Base-by-base conservation (phyloP, 2,113 vertebrate genomes). In the Notarius lentiginosus region DNA sequence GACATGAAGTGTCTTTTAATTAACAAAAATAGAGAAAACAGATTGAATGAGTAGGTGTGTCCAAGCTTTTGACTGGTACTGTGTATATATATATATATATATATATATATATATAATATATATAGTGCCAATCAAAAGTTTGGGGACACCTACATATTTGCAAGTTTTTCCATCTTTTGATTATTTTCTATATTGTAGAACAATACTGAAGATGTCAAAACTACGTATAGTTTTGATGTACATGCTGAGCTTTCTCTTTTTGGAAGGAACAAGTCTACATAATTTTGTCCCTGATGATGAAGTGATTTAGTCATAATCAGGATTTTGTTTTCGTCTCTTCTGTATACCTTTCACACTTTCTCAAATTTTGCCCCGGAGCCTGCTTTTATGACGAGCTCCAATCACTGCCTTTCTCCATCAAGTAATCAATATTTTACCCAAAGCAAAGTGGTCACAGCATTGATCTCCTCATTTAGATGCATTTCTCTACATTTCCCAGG, bases 371-470 rank as follows among this genome's bases (percentile, higher is more conserved):
- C 73, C 73, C 73, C 49, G 18, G 51, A 51, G 75, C 60, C 84
- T 66, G 61, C 75, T 53, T 85, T 83, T 22, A 66, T 66, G 72
- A 47, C 22, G 30, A 41, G 55, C 27, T 77, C 86, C 86, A 87
- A 83, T 87, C 86, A 87, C 80, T 34, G 72, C 60, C 80, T 77
- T 87, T 53, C 58, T 83, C 70, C 30, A 83, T 55, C 17, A 20
- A 76, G 15, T 79, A 77, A 87, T 87, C 86, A 76, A 87, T 87
- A 87, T 83, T 87, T 87, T 83, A 87, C 72, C 86, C 81, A 83
- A 51, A 83, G 81, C 81, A 87, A 83, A 83, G 73, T 76, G 49
- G 60, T 47, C 72, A 55, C 72, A 56, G 58, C 72, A 55, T 66
- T 68, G 86, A 87, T 83, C 81, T 82, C n/a, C 68, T 87, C 86